phyloP scores from a whole-genome alignment of 2,113 vertebrate genomes.

The Gnathonemus longibarbis region DNA sequence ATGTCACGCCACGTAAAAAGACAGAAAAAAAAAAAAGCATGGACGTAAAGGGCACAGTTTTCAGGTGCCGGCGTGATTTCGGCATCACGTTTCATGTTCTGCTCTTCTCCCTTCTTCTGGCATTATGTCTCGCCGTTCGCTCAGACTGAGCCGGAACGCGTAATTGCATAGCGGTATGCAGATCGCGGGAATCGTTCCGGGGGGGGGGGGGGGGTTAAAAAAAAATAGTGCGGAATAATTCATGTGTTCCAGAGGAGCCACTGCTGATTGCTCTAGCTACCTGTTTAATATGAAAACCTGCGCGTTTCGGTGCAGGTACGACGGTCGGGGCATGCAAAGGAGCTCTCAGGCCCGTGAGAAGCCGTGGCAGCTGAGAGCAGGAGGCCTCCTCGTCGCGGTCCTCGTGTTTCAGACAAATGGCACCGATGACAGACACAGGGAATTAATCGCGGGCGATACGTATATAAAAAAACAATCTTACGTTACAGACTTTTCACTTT shows the following conservation, averaged over 20 bases:
- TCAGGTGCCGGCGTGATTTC: not conserved
- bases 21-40: too few species aligned
- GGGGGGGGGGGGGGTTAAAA: not conserved
- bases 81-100: not conserved
- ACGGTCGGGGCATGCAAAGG: conserved; percentile 44
- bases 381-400: conserved; percentile 46
- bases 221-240: conserved; percentile 41
- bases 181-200: conserved; percentile 12
- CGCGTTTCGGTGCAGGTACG: conserved; percentile 7
- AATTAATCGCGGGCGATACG: conserved; percentile 47
- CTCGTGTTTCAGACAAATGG: conserved; percentile 56
- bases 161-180: conserved; percentile 40
- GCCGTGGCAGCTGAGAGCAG: conserved; percentile 51
- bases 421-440: conserved; percentile 47
- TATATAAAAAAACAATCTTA: conserved; percentile 47
- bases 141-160: not conserved
- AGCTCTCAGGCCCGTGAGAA: conserved; percentile 42
- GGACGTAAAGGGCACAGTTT: not conserved
- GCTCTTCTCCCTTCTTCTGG: not conserved
- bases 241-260: conserved; percentile 24
- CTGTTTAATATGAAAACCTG: conserved; percentile 45
- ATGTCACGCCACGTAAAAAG: not conserved
- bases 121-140: conserved; percentile 15
- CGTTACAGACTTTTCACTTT: conserved; percentile 35
- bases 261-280: conserved; percentile 33